Conservation (phyloP, 2,113 vertebrate species). For the Ardeotis arabs region DNA sequence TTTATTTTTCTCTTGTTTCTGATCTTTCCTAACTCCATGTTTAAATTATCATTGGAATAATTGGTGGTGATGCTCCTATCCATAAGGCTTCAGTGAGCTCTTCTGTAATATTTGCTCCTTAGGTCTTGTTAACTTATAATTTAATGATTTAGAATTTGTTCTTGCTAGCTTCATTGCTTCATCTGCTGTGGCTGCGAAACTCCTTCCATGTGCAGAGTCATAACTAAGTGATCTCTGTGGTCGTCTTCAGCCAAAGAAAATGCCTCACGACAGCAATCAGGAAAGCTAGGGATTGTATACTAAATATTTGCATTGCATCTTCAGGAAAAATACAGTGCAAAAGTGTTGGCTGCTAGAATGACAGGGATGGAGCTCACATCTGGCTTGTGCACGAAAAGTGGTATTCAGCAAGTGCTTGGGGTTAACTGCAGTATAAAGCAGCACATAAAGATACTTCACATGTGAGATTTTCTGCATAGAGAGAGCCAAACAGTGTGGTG, state of each 20-base stretch:
- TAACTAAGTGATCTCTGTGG: background rate
- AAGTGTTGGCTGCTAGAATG: background rate
- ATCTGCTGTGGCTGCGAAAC: background rate
- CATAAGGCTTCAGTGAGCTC: background rate
- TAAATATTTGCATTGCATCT: background rate
- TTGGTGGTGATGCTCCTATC: background rate
- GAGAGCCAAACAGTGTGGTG: background rate
- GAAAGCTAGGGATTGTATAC: background rate
- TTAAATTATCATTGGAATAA: slow-evolving; percentile 8
- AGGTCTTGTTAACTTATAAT: background rate
- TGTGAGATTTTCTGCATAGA: background rate
- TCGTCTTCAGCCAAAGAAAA: background rate
- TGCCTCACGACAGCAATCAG: background rate
- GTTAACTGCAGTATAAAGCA: background rate
- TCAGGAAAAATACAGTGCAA: background rate
- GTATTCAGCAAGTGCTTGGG: background rate
- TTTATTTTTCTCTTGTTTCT: slow-evolving; percentile 19
- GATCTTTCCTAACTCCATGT: background rate
- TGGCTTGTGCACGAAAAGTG: fast-evolving
- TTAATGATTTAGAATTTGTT: background rate
- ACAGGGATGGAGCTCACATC: background rate
- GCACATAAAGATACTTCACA: background rate
- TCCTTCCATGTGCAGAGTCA: background rate
- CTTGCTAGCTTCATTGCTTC: background rate
- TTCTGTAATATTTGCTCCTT: slow-evolving; percentile 29